phyloP scores from a whole-genome alignment of 2,113 vertebrate species.

The Aythya baeri region DNA sequence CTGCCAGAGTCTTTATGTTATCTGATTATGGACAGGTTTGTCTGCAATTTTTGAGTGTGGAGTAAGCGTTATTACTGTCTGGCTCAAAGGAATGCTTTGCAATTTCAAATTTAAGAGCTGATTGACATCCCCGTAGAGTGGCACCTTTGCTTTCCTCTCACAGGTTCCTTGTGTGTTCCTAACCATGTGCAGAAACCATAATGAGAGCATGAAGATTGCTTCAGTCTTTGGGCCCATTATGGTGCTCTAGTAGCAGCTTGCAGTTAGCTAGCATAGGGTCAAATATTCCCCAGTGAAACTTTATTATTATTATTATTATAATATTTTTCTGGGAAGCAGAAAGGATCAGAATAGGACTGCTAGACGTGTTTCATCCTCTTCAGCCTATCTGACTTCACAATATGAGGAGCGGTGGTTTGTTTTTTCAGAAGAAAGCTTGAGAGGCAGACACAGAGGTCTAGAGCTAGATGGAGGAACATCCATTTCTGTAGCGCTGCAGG shows the following conservation, averaged over 20 bases:
- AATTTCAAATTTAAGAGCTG: conserved; percentile 12
- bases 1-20: neutral
- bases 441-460: neutral
- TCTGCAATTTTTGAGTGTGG: conserved; percentile 34
- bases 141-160: neutral
- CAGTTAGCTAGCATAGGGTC: neutral
- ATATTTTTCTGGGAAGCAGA: neutral
- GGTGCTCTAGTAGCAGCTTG: neutral
- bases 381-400: neutral
- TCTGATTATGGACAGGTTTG: conserved; percentile 55
- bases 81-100: conserved; percentile 18
- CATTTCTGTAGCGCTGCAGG: neutral
- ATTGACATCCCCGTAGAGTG: conserved; percentile 9
- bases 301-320: no score
- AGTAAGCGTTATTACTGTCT: conserved; percentile 28
- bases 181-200: neutral
- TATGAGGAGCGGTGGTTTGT: neutral
- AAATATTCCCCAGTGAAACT: neutral
- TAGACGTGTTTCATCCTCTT: no score
- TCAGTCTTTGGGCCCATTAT: neutral
- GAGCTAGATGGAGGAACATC: neutral
- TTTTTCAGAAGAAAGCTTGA: neutral
- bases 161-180: neutral
- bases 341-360: neutral
- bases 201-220: neutral